A percentile compares a stretch with the other conserved stretches of the same genome.
Conservation (phyloP, 2,113 vertebrate species). For the Monarcha castaneiventris region DNA sequence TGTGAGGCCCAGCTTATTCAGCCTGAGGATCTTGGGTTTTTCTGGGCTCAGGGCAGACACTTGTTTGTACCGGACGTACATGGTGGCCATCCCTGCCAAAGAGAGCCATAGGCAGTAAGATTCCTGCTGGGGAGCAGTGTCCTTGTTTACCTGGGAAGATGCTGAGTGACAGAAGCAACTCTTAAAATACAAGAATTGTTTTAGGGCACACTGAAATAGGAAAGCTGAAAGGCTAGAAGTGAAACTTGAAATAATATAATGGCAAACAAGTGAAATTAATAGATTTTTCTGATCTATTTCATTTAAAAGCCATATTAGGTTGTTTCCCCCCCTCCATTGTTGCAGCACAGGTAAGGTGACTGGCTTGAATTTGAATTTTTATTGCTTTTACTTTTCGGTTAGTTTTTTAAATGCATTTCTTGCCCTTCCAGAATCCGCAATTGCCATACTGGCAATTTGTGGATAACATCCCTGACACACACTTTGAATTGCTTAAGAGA, state of each 20-base stretch:
- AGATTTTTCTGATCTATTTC: background rate
- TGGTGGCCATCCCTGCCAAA: conserved; percentile 82
- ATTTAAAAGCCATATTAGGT: background rate
- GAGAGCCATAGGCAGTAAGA: background rate
- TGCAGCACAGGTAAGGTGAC: background rate
- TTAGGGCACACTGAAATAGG: background rate
- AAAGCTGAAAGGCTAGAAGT: background rate
- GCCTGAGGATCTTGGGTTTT: conserved; percentile 58
- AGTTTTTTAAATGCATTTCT: background rate
- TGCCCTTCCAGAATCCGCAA: background rate
- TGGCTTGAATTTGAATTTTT: background rate
- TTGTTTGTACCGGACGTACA: conserved; percentile 89
- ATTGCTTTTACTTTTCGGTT: background rate
- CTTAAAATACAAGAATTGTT: background rate
- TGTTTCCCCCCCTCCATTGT: background rate
- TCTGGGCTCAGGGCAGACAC: conserved; percentile 77
- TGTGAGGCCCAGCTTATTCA: conserved; percentile 78
- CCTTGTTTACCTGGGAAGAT: background rate
- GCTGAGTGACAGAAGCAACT: background rate
- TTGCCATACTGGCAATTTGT: background rate
- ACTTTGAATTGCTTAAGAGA: background rate
- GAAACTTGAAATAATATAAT: background rate
- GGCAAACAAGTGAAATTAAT: background rate
- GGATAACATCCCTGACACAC: background rate
- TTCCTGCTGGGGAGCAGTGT: background rate